Conservation (phyloP, 2,113 vertebrate species). For the Tauraco erythrolophus region DNA sequence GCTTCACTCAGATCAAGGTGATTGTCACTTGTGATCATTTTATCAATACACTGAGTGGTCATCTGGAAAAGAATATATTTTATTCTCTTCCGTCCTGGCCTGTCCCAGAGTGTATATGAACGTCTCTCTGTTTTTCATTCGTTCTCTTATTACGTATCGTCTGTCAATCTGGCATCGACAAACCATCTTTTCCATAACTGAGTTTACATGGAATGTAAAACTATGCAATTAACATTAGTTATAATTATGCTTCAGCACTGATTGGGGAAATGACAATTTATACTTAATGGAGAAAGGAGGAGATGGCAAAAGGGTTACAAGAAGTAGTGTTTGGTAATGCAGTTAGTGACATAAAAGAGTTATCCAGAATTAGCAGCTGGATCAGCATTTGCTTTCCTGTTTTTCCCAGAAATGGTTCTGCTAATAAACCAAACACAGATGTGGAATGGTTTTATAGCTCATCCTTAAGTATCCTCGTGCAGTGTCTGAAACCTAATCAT, state of each 20-base stretch:
- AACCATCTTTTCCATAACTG: neutral
- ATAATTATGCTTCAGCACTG: neutral
- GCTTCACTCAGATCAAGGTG: neutral
- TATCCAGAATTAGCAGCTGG: slow-evolving; percentile 45
- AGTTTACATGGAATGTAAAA: neutral
- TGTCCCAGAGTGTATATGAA: neutral
- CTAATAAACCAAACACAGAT: slow-evolving; percentile 51
- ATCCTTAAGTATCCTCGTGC: slow-evolving; percentile 7
- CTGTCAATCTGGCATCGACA: neutral
- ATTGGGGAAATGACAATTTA: neutral
- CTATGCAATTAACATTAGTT: neutral
- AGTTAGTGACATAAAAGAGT: slow-evolving; percentile 14
- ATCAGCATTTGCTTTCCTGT: slow-evolving; percentile 38
- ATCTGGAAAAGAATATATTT: neutral
- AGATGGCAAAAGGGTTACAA: slow-evolving; percentile 2
- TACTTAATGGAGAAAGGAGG: neutral
- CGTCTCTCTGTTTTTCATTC: neutral
- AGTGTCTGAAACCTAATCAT: slow-evolving; percentile 49
- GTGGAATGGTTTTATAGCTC: slow-evolving; percentile 48
- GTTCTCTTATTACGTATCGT: neutral
- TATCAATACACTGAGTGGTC: neutral
- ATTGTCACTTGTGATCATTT: neutral
- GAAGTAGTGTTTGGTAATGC: neutral
- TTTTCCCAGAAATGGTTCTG: slow-evolving; percentile 41
- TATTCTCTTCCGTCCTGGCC: neutral